Base-by-base conservation (phyloP, 2,113 vertebrate species). In the Bubo blakistoni region DNA sequence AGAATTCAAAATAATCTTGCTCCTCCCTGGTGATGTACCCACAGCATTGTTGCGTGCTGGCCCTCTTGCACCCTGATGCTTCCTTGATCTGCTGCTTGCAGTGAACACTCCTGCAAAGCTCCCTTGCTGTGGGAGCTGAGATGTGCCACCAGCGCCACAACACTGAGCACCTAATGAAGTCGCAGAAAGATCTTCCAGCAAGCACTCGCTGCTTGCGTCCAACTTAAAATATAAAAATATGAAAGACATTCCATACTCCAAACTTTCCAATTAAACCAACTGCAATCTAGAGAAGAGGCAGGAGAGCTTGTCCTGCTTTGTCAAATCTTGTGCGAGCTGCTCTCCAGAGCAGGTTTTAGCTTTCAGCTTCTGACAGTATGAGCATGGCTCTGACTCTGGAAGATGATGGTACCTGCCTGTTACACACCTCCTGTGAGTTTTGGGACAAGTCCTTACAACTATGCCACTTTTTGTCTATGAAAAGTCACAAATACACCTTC, bases 41-140 rank as follows among this genome's bases (percentile, higher is more conserved):
- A 0, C 42, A 34, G 66, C 30, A 55, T 13, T 2, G 0, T 4
- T 15, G 26, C 3, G 0, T 22, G 27, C 67, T 36, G 38, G 21
- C 15, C 51, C 38, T 58, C 59, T 25, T 29, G 66, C 30, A 51
- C 38, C 26, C 34, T 22, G 17, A 11, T 0, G 1, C 8, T 6
- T 58, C 20, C 81, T 27, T 4, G 30, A 24, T 4, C 54, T 17
- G 61, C 65, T 27, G 30, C 47, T 42, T 36, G 51, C n/a, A 12
- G 40, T 1, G 52, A 46, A 49, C 0, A 4, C 38, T 67, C 49
- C 54, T 1, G 3, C 36, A 12, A 49, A 57, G 54, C 57, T 32
- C 19, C 66, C 17, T 20, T 30, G 29, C 40, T 30, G 52, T 29
- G 49, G 10, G 29, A 46, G 21, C 36, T 11, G n/a, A 73, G 54